phyloP scores from a whole-genome alignment of 2,797 vertebrate species.

The Hydrocynus forskahlii region DNA sequence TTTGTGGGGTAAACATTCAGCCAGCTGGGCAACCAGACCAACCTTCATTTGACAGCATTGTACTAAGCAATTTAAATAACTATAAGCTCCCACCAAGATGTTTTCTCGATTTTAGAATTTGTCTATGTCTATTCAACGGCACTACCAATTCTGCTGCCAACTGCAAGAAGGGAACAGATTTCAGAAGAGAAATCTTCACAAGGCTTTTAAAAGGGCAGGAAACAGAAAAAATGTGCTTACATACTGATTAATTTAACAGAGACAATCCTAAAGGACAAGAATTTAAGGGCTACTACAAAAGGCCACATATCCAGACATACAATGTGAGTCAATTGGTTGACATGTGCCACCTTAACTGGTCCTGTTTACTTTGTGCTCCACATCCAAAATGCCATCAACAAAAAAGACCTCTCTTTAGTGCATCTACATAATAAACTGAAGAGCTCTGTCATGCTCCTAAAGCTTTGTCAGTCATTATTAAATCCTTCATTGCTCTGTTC shows the following conservation, averaged over 20 bases:
- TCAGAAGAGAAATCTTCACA: not conserved
- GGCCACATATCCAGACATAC: not conserved
- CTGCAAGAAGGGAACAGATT: not conserved
- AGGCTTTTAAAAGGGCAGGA: not conserved
- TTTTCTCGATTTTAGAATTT: not conserved
- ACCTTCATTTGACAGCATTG: not conserved
- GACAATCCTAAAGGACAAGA: not conserved
- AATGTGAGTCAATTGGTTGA: too few species aligned
- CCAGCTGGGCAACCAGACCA: not conserved
- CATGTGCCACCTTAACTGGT: too few species aligned
- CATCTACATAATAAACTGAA: too few species aligned
- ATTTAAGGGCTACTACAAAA: not conserved
- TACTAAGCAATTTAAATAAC: not conserved
- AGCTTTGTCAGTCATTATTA: too few species aligned
- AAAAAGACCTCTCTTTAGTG: too few species aligned
- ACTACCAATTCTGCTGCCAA: not conserved
- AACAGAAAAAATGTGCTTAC: not conserved
- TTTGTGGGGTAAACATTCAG: not conserved
- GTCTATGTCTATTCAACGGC: not conserved
- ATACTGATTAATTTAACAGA: not conserved
- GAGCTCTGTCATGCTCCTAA: too few species aligned
- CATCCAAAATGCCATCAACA: too few species aligned
- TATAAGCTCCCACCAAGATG: constrained; percentile 5
- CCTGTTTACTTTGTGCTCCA: too few species aligned
- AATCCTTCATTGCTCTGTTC: too few species aligned